Evolutionary conservation across 2,888 invertebrate genomes (phyloP).

Genomic region (Xiphydria camelus): DNA sequence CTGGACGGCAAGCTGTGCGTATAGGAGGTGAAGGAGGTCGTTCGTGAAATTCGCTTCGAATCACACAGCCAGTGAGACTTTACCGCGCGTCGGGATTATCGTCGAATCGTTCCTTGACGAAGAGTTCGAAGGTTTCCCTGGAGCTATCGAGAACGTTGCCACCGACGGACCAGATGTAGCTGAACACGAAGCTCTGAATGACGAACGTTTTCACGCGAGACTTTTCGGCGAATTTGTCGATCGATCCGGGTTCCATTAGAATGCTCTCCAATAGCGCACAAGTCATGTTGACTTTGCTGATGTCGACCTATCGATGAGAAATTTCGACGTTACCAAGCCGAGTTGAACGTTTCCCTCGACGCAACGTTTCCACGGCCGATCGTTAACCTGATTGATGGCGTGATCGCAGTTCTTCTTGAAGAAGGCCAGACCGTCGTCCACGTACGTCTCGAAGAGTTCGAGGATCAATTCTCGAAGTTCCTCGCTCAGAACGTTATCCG

Average conservation of each 20-base stretch:
- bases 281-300: constrained; percentile 78
- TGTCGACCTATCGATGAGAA: constrained; percentile 69
- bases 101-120: constrained; percentile 71
- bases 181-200: constrained; percentile 78
- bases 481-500: constrained; percentile 60
- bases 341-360: too few species aligned
- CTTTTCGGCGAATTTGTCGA: constrained; percentile 65
- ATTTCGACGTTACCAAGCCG: too few species aligned
- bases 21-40: neutral
- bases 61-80: constrained; percentile 1
- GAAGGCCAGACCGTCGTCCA: constrained; percentile 69
- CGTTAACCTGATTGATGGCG: constrained; percentile 76
- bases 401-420: constrained; percentile 71
- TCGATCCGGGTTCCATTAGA: constrained; percentile 66
- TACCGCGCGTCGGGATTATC: constrained; percentile 70
- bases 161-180: constrained; percentile 84
- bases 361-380: too few species aligned
- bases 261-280: constrained; percentile 75
- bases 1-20: constrained; percentile 68
- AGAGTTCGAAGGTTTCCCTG: constrained; percentile 71
- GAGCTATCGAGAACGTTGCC: constrained; percentile 77
- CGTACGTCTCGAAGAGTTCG: constrained; percentile 67
- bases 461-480: constrained; percentile 69
- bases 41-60: neutral
- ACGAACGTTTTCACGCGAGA: constrained; percentile 66